These are phyloP conservation scores for Apostichopus californicus DNA, from an alignment of 35 echinoderm and acorn worm genomes.

Conservation along the genomic window DNA sequence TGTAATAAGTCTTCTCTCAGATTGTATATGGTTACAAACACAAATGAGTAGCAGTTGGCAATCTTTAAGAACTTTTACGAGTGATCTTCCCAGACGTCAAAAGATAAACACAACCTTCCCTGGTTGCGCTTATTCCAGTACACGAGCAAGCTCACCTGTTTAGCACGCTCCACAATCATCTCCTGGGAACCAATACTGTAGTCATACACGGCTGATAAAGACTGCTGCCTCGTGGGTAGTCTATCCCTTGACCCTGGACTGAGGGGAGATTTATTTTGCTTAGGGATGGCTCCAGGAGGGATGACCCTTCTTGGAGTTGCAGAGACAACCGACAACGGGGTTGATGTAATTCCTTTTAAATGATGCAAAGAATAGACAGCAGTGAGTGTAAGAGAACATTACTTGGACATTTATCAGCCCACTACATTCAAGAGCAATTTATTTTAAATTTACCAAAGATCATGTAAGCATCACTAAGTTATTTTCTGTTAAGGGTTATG, in stretches of 20 bases:
- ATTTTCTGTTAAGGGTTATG: too few species aligned
- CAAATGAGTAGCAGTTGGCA: too few species aligned
- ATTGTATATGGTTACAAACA: too few species aligned
- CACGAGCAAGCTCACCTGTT: constrained; percentile 61
- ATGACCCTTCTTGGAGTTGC: constrained; percentile 17
- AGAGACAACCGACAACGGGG: neutral
- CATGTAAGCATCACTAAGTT: too few species aligned
- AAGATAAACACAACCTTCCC: too few species aligned
- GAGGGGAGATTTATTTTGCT: constrained; percentile 59
- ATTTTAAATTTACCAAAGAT: too few species aligned
- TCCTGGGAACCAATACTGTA: constrained; percentile 97
- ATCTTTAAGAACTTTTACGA: too few species aligned
- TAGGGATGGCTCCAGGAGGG: constrained; percentile 31
- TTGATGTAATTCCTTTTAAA: neutral
- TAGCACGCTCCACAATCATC: constrained; percentile 98
- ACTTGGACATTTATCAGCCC: too few species aligned
- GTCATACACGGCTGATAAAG: constrained; percentile 88
- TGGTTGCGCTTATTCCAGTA: too few species aligned
- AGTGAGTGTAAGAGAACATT: neutral
- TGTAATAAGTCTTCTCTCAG: too few species aligned
- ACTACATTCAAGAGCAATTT: too few species aligned
- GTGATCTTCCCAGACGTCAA: too few species aligned
- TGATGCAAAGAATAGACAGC: neutral
- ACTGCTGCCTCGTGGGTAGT: constrained; percentile 76
- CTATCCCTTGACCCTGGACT: constrained; percentile 50